Percentiles rank a stretch among this genome's conserved stretches.
These are phyloP conservation scores for Bolborhynchus lineola DNA, from an alignment of 2,113 vertebrate genomes.

Conservation along the genomic window DNA sequence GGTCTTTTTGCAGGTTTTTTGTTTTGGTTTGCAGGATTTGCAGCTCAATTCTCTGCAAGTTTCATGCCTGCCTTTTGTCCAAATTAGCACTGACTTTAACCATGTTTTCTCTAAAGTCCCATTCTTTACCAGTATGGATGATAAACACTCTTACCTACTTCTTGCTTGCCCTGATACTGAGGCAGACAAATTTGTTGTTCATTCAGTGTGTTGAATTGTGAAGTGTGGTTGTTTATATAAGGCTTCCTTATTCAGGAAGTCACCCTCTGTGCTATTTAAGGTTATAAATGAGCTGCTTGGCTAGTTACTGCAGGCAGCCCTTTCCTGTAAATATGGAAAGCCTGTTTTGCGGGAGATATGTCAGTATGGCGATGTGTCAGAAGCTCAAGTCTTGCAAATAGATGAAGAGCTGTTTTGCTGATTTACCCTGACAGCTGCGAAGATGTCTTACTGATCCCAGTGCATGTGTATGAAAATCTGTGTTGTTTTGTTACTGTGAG, in stretches of 20 bases:
- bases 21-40: background rate
- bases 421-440: background rate
- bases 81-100: background rate
- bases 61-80: background rate
- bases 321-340: conserved; percentile 38
- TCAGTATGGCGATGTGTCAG: background rate
- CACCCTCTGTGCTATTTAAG: conserved; percentile 26
- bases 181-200: background rate
- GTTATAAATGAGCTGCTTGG: conserved; percentile 34
- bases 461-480: background rate
- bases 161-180: background rate
- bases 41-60: background rate
- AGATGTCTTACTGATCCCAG: background rate
- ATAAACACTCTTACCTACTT: background rate
- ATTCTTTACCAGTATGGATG: background rate
- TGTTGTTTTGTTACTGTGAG: background rate
- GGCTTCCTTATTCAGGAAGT: conserved; percentile 52
- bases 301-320: conserved; percentile 12
- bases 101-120: background rate
- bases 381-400: background rate
- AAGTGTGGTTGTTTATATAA: conserved; percentile 50
- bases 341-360: background rate
- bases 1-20: background rate
- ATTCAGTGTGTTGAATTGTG: background rate
- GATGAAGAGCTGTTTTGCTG: background rate